Evolutionary conservation across 2,113 vertebrate genomes (phyloP).

Genomic region (Etheostoma cragini): DNA sequence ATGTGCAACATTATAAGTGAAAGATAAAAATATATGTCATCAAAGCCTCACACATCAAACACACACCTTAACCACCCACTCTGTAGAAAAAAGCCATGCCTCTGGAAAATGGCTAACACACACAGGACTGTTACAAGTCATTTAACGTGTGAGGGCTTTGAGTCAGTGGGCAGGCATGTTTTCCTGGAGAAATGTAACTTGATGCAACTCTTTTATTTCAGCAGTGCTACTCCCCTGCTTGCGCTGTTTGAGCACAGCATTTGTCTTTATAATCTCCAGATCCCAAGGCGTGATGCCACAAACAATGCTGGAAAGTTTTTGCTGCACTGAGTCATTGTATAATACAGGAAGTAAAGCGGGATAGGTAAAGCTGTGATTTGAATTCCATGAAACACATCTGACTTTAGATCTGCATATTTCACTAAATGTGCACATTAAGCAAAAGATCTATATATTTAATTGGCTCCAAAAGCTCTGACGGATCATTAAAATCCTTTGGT

Average conservation of each 20-base stretch:
- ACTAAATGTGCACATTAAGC: constrained; percentile 9
- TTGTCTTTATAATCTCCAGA: constrained; percentile 57
- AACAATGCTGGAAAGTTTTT: constrained; percentile 2
- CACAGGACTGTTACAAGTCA: constrained; percentile 51
- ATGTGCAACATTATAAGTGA: no score
- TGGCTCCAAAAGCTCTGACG: constrained; percentile 1
- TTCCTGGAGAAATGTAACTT: constrained; percentile 52
- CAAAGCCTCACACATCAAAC: no score
- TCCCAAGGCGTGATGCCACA: constrained; percentile 28
- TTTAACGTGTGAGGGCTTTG: constrained; percentile 40
- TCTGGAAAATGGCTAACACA: constrained; percentile 61
- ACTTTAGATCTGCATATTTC: background rate
- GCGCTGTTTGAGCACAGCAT: constrained; percentile 28
- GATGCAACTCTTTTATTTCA: constrained; percentile 58
- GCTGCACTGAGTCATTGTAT: constrained; percentile 21
- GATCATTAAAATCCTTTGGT: constrained; percentile 8
- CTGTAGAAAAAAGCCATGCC: constrained; percentile 38
- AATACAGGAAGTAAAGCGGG: background rate
- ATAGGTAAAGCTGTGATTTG: constrained; percentile 13
- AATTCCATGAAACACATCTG: background rate
- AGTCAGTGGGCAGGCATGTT: constrained; percentile 54
- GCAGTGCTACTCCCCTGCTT: constrained; percentile 38
- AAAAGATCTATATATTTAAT: constrained; percentile 25
- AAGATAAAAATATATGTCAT: no score
- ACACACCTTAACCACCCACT: constrained; percentile 15